Evolutionary conservation across 1,140 invertebrate species (phyloP), one percentile per base, ranked within the genome.

Genomic region (Bilobella aurantiaca): DNA sequence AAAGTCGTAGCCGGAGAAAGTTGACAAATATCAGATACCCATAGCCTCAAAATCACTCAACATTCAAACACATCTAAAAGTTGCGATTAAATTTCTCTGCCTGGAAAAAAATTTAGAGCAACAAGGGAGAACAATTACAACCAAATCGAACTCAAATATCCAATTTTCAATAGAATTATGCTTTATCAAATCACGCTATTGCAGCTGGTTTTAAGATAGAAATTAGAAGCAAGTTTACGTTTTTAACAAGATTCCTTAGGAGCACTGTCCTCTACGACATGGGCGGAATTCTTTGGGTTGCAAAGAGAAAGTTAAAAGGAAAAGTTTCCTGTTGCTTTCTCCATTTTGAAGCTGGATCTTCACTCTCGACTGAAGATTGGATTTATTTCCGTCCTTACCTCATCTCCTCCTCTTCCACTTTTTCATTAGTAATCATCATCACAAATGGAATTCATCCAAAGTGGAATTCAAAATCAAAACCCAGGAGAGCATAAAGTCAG

Each of bases 371-470:
- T 53, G 49, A 12, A 53, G 49, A 53, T 53, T 53, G 25, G 49
- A 53, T 53, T 53, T 53, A 53, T 53, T 53, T 53, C 49, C 49
- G 49, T 53, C 49, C 49, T 53, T 53, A 53, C 49, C 49, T 53
- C 49, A 14, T 53, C 21, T 23, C 25, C 49, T 53, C 8, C 21
- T 16, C 23, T 23, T 23, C 21, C 25, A 23, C 14, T 53, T 53
- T 42, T 53, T 53, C 23, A 53, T 53, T 16, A 53, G 49, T 53
- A 53, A 53, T 53, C 49, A 53, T 23, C 49, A 53, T 53, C 49
- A 14, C 23, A 12, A 5, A n/a, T n/a, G n/a, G n/a, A n/a, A n/a
- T n/a, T n/a, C 14, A 12, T 23, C 49, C 12, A 53, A 53, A 53
- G 25, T 53, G 49, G 23, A 53, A 53, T 53, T 53, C 21, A 53